phyloP scores from a whole-genome alignment of 2,797 vertebrate species.

The Hozukius guyotensis region DNA sequence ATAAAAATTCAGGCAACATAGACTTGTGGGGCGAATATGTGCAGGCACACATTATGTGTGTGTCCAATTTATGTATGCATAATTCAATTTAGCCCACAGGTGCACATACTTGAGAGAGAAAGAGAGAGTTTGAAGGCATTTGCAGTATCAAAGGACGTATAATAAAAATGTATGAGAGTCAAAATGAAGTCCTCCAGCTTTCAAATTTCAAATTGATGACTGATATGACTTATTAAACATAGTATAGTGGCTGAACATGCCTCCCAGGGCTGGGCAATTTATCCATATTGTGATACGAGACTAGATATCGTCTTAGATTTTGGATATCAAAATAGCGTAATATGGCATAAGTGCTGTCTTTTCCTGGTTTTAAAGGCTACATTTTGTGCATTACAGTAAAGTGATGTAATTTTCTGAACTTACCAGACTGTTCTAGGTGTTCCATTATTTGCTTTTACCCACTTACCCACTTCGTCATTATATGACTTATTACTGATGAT shows the following conservation, averaged over 20 bases:
- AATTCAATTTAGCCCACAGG: constrained; percentile 2
- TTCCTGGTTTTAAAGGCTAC: too few species aligned
- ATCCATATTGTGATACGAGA: too few species aligned
- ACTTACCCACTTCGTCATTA: too few species aligned
- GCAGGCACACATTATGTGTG: background rate
- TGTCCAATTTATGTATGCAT: constrained; percentile 4
- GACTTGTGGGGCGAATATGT: background rate
- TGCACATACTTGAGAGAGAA: constrained; percentile 7
- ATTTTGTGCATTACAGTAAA: too few species aligned
- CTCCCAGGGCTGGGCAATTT: background rate
- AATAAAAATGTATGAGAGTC: background rate
- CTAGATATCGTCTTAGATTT: too few species aligned
- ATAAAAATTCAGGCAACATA: background rate
- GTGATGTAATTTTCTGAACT: too few species aligned
- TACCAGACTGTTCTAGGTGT: too few species aligned
- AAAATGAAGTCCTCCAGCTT: background rate
- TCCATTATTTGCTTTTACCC: too few species aligned
- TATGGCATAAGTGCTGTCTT: too few species aligned
- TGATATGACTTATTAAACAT: background rate
- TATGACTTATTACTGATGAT: too few species aligned
- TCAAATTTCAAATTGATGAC: background rate
- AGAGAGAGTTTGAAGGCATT: background rate
- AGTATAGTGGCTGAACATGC: background rate
- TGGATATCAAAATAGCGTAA: too few species aligned
- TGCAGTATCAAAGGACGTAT: background rate